These are phyloP conservation scores for Lysandra coridon DNA, from an alignment of 2,888 invertebrate genomes.

Conservation along the genomic window DNA sequence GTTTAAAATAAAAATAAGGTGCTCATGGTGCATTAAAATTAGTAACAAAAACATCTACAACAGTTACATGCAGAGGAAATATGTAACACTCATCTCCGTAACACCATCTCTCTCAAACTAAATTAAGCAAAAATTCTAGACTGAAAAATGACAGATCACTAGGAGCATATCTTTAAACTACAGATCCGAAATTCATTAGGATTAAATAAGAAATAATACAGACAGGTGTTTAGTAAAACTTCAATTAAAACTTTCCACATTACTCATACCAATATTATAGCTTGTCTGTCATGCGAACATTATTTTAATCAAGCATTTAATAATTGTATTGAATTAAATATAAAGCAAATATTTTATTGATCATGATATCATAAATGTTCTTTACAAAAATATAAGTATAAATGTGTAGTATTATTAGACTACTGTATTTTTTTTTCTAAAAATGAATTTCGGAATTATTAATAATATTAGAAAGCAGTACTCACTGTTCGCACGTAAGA, in stretches of 20 bases:
- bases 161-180: neutral
- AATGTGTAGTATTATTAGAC: neutral
- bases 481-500: constrained; percentile 84
- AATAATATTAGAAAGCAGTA: constrained; percentile 64
- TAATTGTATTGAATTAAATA: constrained; percentile 11
- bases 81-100: neutral
- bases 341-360: constrained; percentile 16
- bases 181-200: constrained; percentile 18
- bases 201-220: neutral
- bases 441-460: constrained; percentile 40
- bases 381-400: neutral
- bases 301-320: neutral
- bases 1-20: neutral
- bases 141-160: neutral
- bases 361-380: neutral
- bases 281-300: constrained; percentile 11
- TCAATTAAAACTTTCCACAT: constrained; percentile 14
- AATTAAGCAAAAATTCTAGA: constrained; percentile 17
- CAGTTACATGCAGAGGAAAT: constrained; percentile 26
- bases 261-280: neutral
- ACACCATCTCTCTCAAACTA: neutral
- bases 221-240: neutral
- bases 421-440: neutral
- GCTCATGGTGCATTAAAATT: constrained; percentile 15
- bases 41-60: constrained; percentile 19